Conservation (phyloP, 2,888 invertebrate species). For the Eupelmus urozonus region DNA sequence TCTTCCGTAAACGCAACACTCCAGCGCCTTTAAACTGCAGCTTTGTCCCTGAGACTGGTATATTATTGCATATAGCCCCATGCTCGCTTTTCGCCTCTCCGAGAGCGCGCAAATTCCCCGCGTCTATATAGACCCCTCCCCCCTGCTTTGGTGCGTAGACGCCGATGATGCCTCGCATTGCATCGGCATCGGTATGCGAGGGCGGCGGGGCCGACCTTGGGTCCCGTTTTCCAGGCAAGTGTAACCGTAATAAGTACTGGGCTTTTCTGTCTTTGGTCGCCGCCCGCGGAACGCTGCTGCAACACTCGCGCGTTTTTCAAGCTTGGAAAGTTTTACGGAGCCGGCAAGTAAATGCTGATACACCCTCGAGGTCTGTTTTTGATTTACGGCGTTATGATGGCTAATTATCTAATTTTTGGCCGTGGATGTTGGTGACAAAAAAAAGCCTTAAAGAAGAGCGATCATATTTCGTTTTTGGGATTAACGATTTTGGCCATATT, state of each 20-base stretch:
- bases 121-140: too few species aligned
- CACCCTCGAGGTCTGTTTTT: not conserved
- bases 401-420: conserved; percentile 16
- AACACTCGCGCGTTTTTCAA: conserved; percentile 19
- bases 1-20: conserved; percentile 70
- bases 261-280: conserved; percentile 50
- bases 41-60: conserved; percentile 74
- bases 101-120: not conserved
- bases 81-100: conserved; percentile 43
- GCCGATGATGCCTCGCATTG: conserved; percentile 4
- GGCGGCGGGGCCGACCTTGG: conserved; percentile 45
- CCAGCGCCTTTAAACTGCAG: conserved; percentile 68
- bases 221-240: conserved; percentile 48
- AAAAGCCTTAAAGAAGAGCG: too few species aligned
- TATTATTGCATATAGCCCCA: conserved; percentile 68
- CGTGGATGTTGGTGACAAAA: too few species aligned
- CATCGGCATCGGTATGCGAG: not conserved
- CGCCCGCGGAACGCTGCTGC: not conserved
- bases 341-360: conserved; percentile 1
- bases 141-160: too few species aligned
- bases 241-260: conserved; percentile 58
- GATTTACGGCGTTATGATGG: conserved; percentile 18
- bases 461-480: too few species aligned
- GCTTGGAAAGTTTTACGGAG: not conserved
- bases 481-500: too few species aligned